These are phyloP conservation scores for Rostratula benghalensis DNA, from an alignment of 2,113 vertebrate species.

Conservation along the genomic window DNA sequence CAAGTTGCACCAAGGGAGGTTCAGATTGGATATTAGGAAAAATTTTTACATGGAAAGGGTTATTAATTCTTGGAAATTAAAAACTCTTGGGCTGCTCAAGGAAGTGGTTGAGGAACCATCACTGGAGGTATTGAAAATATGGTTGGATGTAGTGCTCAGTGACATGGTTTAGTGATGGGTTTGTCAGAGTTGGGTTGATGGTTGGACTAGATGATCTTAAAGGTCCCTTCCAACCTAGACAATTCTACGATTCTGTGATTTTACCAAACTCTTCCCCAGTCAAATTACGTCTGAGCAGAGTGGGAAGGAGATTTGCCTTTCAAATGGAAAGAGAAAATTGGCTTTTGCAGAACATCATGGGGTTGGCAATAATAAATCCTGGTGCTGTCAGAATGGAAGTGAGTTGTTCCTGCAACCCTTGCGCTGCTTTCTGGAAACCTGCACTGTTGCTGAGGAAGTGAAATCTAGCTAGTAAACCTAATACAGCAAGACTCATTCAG, in stretches of 20 bases:
- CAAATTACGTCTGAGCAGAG: background rate
- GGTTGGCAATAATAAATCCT: background rate
- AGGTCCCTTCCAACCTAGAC: too few relatives aligned
- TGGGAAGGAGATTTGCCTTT: background rate
- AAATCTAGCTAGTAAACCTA: background rate
- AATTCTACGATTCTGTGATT: background rate
- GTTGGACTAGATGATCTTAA: too few relatives aligned
- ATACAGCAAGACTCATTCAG: background rate
- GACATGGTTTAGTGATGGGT: too few relatives aligned
- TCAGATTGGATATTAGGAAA: too few relatives aligned
- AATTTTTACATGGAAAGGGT: too few relatives aligned
- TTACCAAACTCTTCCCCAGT: background rate
- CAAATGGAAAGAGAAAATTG: conserved; percentile 10
- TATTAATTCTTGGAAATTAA: too few relatives aligned
- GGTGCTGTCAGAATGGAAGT: background rate
- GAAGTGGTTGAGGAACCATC: too few relatives aligned
- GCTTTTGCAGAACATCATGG: background rate
- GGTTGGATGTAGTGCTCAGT: too few relatives aligned
- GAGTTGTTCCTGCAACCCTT: background rate
- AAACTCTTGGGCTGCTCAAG: too few relatives aligned
- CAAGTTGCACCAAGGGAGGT: too few relatives aligned
- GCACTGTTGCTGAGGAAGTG: background rate
- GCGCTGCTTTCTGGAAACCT: background rate
- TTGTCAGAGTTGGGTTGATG: too few relatives aligned
- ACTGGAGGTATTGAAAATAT: too few relatives aligned